Base-by-base conservation (phyloP, 2,888 invertebrate genomes). In the Balanococcus diminutus region DNA sequence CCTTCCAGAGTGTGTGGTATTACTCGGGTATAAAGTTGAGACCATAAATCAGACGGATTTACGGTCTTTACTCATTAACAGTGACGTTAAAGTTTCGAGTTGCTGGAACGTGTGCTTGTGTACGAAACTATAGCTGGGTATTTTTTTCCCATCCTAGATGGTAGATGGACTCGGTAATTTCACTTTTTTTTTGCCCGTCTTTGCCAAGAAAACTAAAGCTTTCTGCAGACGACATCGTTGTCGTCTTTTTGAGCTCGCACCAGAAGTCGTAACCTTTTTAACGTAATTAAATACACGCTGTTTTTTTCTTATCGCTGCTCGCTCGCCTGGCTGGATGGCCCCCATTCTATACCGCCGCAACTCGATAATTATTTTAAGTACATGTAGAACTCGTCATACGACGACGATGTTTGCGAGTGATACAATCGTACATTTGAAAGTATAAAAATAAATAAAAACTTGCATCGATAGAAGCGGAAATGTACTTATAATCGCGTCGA, bases 21-120 rank as follows among this genome's bases (percentile, higher is more conserved):
- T n/a, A n/a, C n/a, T 72, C 72, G 28, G 14, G 51, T 51, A 19
- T 75, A 75, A 67, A 75, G 75, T 75, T 31, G 75, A 31, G 75
- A 31, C 3, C 75, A 75, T 75, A 75, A 75, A 75, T 75, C 75
- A 75, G 75, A n/a, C 75, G 75, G 19, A 75, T 75, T 75, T 75
- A 75, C 28, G 25, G 32, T 75, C 75, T 31, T 31, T 19, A 19
- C 32, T 75, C 75, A 75, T 75, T 75, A 75, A 36, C 75, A 32
- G 28, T 9, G 61, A 67, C 61, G 61, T 67, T 67, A 67, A 67
- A 67, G 61, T 67, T 67, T 67, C 25, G 25, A 25, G 61, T 67
- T 25, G 28, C 11, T 67, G 11, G 2, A 11, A 11, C n/a, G 61
- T 67, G 28, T 25, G 61, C 25, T 6, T 19, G 51, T 51, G 51